Evolutionary conservation across 2,888 invertebrate species (phyloP), one percentile per base, ranked within the genome.

Genomic region (Drosophila pegasa): DNA sequence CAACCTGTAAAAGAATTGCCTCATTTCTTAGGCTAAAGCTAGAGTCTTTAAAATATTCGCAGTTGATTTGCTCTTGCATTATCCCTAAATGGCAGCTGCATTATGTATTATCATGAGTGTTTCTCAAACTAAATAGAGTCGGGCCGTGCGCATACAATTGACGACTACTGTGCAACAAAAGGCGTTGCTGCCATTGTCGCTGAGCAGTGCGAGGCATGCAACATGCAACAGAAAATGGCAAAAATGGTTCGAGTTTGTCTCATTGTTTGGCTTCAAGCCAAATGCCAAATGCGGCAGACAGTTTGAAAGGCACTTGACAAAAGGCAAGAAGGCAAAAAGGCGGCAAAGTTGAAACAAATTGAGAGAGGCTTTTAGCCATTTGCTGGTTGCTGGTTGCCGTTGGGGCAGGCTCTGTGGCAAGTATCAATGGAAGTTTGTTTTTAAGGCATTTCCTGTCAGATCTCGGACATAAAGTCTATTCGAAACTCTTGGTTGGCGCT

Each of bases 271-370:
- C 43, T 45, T 45, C 14, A 16, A 45, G 78, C 69, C 81, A 81
- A 81, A 81, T 81, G 87, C 84, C 80, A 87, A 87, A 84, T 61
- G 75, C 56, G 58, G 66, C 58, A 31, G 52, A 74, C 82, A 87
- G 88, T 80, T 83, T 69, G 87, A 64, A 72, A 75, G 77, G 48
- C 77, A 88, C 84, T 84, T 69, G 66, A 51, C 78, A 66, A 54
- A 56, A 73, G 72, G 58, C 77, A 48, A 35, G 12, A 40, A 41
- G 22, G 22, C 41, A 7, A 41, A 41, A 41, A 29, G n/a, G 80
- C 80, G 80, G 80, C 73, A 60, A 57, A 88, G 77, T 81, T 86
- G 54, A 88, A 81, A 80, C 75, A 82, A 52, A 41, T 62, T 54
- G 40, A 64, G 40, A 64, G 63, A 59, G 56, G 41, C 78, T 75